phyloP scores from a whole-genome alignment of 2,113 vertebrate species.

The Bufo gargarizans region DNA sequence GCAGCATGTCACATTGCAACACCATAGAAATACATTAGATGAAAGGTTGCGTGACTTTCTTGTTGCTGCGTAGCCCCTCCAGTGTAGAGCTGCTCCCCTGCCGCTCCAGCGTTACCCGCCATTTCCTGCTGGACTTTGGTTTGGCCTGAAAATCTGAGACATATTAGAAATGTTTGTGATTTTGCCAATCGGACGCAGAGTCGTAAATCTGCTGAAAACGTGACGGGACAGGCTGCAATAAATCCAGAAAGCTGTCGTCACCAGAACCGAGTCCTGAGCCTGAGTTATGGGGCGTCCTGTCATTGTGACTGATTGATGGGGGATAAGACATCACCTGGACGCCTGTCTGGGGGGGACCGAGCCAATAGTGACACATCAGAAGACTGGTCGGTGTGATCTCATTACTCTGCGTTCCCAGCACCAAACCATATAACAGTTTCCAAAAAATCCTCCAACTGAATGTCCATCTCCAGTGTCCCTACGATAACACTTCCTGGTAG shows the following conservation, averaged over 20 bases:
- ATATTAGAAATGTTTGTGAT: slow-evolving; percentile 8
- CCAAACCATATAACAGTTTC: too few species aligned
- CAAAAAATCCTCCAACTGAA: background rate
- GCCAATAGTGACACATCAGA: background rate
- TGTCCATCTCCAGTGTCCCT: background rate
- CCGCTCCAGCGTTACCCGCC: background rate
- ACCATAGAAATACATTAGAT: too few species aligned
- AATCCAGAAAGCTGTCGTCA: slow-evolving; percentile 33
- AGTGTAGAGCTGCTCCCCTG: too few species aligned
- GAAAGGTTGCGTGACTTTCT: too few species aligned
- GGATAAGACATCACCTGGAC: background rate
- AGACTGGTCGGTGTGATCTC: background rate
- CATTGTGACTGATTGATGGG: slow-evolving; percentile 14
- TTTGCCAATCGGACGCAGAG: slow-evolving; percentile 15
- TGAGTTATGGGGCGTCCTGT: slow-evolving; percentile 33
- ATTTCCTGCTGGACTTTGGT: background rate
- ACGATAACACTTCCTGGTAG: background rate
- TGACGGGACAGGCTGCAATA: slow-evolving; percentile 29
- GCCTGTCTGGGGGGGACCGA: background rate
- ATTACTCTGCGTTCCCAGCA: background rate
- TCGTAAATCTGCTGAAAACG: slow-evolving; percentile 23
- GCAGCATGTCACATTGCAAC: too few species aligned
- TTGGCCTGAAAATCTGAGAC: background rate
- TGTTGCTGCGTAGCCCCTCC: too few species aligned
- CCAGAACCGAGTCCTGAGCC: background rate